Evolutionary conservation across 2,888 invertebrate species (phyloP).

Genomic region (Calephelis perditalis): DNA sequence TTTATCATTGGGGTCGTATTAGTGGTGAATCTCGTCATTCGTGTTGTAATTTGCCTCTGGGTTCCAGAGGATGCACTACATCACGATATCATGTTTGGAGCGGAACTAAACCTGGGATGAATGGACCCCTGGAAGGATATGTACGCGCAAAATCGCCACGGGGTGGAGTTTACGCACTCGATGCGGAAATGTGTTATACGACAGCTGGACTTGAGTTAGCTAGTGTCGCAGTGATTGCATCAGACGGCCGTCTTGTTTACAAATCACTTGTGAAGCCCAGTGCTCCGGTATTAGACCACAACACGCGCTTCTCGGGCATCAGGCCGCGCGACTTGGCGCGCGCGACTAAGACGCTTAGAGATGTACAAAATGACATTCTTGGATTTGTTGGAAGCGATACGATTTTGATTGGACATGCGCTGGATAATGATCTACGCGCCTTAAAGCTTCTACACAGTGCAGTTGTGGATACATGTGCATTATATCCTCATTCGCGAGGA

Average conservation of each 20-base stretch:
- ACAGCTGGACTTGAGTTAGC: constrained; percentile 91
- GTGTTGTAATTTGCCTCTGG: constrained; percentile 79
- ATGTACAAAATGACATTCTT: constrained; percentile 92
- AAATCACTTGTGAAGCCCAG: constrained; percentile 91
- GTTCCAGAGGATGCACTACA: constrained; percentile 81
- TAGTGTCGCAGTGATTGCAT: constrained; percentile 89
- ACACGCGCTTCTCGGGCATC: constrained; percentile 97
- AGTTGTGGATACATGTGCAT: constrained; percentile 93
- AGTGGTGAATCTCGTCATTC: constrained; percentile 75
- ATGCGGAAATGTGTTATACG: constrained; percentile 99
- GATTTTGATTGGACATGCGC: constrained; percentile 95
- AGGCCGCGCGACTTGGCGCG: constrained; percentile 77
- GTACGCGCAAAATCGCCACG: constrained; percentile 77
- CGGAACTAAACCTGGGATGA: constrained; percentile 82
- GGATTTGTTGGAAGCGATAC: constrained; percentile 88
- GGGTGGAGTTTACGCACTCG: constrained; percentile 87
- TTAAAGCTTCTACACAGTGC: constrained; percentile 89
- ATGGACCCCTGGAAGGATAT: constrained; percentile 85
- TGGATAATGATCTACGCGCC: constrained; percentile 95
- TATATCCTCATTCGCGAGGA: constrained; percentile 92
- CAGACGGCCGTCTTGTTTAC: constrained; percentile 86
- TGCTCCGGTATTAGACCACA: constrained; percentile 92
- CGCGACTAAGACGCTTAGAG: constrained; percentile 83
- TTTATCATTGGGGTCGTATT: constrained; percentile 94
- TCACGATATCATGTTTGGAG: constrained; percentile 87